phyloP scores from a whole-genome alignment of 92 coral and sea anemone genomes.

The Paramuricea clavata region DNA sequence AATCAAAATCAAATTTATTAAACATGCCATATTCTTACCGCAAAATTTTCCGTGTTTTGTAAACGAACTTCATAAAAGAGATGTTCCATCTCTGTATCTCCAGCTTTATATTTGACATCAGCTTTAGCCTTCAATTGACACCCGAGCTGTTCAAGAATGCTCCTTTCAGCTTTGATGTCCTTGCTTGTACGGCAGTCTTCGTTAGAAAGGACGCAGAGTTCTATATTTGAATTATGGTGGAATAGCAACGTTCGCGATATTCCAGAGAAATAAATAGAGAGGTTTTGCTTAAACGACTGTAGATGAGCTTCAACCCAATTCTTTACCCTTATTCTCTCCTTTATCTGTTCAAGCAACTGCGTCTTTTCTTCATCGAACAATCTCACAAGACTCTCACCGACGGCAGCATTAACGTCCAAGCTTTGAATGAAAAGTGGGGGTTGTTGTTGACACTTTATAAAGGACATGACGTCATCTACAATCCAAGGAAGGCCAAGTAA shows the following conservation, averaged over 20 bases:
- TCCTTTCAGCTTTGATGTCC: neutral
- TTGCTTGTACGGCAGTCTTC: neutral
- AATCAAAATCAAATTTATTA: neutral
- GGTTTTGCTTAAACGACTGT: neutral
- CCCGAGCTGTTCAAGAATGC: neutral
- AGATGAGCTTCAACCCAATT: constrained; percentile 34
- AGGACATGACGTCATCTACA: constrained; percentile 87
- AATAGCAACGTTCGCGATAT: neutral
- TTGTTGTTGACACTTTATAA: constrained; percentile 50
- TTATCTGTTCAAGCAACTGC: constrained; percentile 59
- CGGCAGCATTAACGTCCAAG: constrained; percentile 1
- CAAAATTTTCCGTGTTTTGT: neutral
- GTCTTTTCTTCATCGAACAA: constrained; percentile 63
- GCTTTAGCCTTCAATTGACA: neutral
- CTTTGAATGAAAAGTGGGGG: neutral
- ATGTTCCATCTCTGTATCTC: neutral
- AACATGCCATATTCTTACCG: neutral
- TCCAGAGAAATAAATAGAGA: neutral
- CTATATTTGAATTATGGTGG: neutral
- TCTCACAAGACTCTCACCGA: constrained; percentile 65
- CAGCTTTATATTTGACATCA: neutral
- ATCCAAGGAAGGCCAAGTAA: constrained; percentile 93
- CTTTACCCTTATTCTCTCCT: constrained; percentile 64
- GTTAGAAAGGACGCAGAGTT: neutral
- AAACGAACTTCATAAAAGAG: neutral